These are phyloP conservation scores for Drosophila sordidapex DNA, from an alignment of 2,888 invertebrate species.

Conservation along the genomic window DNA sequence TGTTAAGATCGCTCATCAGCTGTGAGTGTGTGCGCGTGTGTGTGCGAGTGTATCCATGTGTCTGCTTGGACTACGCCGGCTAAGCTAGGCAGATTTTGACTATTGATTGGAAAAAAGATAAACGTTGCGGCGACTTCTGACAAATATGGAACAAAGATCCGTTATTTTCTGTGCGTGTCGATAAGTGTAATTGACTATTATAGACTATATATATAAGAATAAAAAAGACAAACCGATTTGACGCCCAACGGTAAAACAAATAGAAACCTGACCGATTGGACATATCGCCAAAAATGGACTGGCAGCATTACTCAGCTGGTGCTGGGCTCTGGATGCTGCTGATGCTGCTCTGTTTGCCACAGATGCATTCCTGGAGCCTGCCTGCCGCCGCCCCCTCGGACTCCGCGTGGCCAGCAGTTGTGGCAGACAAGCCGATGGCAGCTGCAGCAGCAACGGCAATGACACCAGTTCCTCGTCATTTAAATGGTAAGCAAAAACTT, in stretches of 20 bases:
- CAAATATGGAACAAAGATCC: slow-evolving; percentile 74
- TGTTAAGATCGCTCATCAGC: slow-evolving; percentile 66
- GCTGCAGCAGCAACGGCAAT: slow-evolving; percentile 15
- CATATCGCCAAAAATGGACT: slow-evolving; percentile 52
- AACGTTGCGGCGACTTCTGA: slow-evolving; percentile 3
- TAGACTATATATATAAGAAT: background rate
- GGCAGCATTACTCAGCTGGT: slow-evolving; percentile 51
- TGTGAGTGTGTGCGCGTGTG: background rate
- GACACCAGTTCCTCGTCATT: slow-evolving; percentile 49
- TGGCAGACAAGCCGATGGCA: slow-evolving; percentile 27
- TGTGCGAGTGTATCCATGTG: background rate
- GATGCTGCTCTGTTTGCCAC: slow-evolving; percentile 45
- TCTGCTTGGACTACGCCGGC: slow-evolving; percentile 29
- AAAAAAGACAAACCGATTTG: background rate
- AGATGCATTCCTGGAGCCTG: slow-evolving; percentile 63
- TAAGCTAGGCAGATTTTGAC: slow-evolving; percentile 44
- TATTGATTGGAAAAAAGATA: background rate
- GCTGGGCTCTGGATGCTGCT: slow-evolving; percentile 43
- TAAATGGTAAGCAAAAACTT: slow-evolving; percentile 64
- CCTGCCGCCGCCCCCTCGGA: slow-evolving; percentile 42
- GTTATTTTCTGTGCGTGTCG: slow-evolving; percentile 64
- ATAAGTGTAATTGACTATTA: slow-evolving; percentile 61
- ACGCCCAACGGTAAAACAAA: slow-evolving; percentile 39
- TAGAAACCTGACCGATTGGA: slow-evolving; percentile 7
- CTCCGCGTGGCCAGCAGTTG: slow-evolving; percentile 33